Base-by-base conservation (phyloP, 2,797 vertebrate species). In the Hoplostethus atlanticus region DNA sequence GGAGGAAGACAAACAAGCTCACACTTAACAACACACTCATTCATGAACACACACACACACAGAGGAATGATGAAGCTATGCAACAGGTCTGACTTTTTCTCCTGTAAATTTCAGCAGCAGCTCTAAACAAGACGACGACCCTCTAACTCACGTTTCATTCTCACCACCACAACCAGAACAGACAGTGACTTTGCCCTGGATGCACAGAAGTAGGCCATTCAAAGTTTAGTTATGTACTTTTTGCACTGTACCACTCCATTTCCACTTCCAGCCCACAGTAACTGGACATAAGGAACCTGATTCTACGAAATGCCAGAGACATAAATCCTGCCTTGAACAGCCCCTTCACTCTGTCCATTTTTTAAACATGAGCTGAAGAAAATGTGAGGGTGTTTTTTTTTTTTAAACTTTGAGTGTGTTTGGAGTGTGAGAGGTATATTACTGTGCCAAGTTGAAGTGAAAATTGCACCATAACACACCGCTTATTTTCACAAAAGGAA, bases 171-270 rank as follows among this genome's bases (percentile, higher is more conserved):
- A 8, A 8, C 16, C 47, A 50, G n/a, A 50, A 50, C 9, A 50
- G 47, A 50, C n/a, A 48, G 13, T 47, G 46, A 6, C 46, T 47
- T n/a, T 47, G 40, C 3, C n/a, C 6, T 42, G 34, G 2, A 50
- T 71, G 36, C 64, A 31, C 31, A 73, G 12, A 71, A 76, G 30
- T 62, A 21, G 10, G 34, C 3, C 31, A 38, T 76, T 70, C 6
- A 59, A 46, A 47, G 31, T 63, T 66, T 40, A 34, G 4, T 46
- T 25, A 58, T 62, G 73, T 10, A 12, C n/a, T 46, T 61, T 50
- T 9, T 50, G n/a, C 6, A 21, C n/a, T 17, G n/a, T 50, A 9
- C n/a, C 47, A 10, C n/a, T 46, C 15, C 6, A 71, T 50, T 62
- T 40, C 30, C 34, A 68, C 52, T 16, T 56, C 52, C 21, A 21